Evolutionary conservation across 2,797 vertebrate genomes (phyloP).

Genomic region (Phalloptychus januarius): DNA sequence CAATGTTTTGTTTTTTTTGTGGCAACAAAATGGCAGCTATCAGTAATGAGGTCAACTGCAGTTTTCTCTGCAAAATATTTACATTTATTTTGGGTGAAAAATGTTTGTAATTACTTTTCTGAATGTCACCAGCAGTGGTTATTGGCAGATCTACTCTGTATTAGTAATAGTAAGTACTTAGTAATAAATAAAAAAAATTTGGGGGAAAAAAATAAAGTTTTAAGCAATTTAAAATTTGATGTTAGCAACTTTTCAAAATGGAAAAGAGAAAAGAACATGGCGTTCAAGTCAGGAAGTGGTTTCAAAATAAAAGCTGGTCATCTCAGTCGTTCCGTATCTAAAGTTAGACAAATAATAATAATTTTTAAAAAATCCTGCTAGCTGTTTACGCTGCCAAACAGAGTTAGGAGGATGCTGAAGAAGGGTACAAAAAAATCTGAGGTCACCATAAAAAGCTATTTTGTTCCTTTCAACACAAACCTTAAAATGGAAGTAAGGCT

Average conservation of each 20-base stretch:
- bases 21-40: conserved; percentile 46
- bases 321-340: neutral
- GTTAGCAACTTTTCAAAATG: neutral
- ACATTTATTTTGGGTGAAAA: neutral
- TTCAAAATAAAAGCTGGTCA: neutral
- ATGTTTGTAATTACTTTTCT: neutral
- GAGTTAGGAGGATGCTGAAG: neutral
- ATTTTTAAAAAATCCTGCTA: neutral
- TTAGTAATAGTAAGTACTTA: no score
- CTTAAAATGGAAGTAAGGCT: no score
- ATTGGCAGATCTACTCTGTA: neutral
- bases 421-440: no score
- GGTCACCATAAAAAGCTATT: no score
- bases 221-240: no score
- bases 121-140: neutral
- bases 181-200: neutral
- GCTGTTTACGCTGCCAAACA: neutral
- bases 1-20: conserved; percentile 54
- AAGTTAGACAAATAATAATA: neutral
- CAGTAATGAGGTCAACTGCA: neutral
- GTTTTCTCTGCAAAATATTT: neutral
- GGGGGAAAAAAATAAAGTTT: no score
- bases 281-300: neutral
- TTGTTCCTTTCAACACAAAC: no score
- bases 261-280: neutral